Conservation (phyloP, 23 tunicate genomes). For the Ascidia mentula region DNA sequence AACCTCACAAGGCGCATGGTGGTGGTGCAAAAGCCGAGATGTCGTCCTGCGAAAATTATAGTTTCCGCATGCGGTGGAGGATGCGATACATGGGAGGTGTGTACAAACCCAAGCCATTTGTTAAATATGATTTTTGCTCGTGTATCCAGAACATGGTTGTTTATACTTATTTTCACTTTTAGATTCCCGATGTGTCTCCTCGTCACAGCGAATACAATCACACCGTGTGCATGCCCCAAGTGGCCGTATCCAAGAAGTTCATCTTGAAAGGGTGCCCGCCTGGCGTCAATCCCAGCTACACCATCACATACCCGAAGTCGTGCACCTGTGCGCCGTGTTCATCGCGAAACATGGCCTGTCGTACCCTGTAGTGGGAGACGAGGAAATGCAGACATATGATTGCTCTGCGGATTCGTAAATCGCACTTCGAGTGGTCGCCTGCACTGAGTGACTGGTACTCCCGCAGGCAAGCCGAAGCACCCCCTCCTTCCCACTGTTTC, state of each 20-base stretch:
- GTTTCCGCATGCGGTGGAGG: constrained; percentile 20
- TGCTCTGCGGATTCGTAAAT: background rate
- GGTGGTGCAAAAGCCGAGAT: constrained; percentile 24
- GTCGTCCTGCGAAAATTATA: constrained; percentile 6
- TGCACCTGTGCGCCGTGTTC: constrained; percentile 1
- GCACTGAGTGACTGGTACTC: constrained; percentile 6
- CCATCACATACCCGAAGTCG: background rate
- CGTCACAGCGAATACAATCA: constrained; percentile 30
- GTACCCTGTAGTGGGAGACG: background rate
- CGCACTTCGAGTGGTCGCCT: background rate
- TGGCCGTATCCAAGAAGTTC: constrained; percentile 20
- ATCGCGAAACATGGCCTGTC: background rate
- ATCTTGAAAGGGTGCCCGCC: constrained; percentile 11
- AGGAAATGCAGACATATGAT: background rate
- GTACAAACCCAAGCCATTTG: background rate
- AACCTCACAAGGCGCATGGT: constrained; percentile 4
- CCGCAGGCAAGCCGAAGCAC: background rate
- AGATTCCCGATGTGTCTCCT: constrained; percentile 39
- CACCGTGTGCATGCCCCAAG: constrained; percentile 26
- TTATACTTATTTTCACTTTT: constrained; percentile 7
- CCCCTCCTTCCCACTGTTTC: background rate
- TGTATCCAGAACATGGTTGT: background rate
- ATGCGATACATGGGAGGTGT: constrained; percentile 51
- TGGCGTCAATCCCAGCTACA: background rate
- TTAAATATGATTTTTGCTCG: background rate